Conservation (phyloP, 1,140 invertebrate species). For the Hydropsyche tenuis region DNA sequence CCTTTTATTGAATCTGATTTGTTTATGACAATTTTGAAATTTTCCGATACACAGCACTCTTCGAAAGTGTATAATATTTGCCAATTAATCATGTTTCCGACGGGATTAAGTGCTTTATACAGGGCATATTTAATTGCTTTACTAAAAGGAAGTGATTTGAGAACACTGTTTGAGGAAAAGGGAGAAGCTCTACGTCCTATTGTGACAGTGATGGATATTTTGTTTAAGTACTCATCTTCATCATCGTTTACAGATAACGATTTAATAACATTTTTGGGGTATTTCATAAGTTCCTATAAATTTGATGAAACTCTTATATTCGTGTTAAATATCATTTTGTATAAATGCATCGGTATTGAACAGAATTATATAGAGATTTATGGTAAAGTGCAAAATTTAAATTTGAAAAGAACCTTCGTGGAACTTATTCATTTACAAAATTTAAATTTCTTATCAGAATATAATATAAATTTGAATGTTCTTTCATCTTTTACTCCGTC, state of each 20-base stretch:
- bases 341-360: constrained; percentile 27
- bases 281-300: constrained; percentile 41
- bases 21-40: constrained; percentile 39
- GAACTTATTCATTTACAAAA: constrained; percentile 39
- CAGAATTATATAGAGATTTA: constrained; percentile 39
- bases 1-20: constrained; percentile 36
- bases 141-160: constrained; percentile 30
- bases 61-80: constrained; percentile 37
- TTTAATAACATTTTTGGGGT: constrained; percentile 38
- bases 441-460: constrained; percentile 34
- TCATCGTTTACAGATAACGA: constrained; percentile 7
- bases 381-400: constrained; percentile 11
- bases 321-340: constrained; percentile 38
- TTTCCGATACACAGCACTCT: constrained; percentile 23
- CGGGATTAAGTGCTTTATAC: constrained; percentile 17
- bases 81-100: constrained; percentile 41
- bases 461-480: constrained; percentile 44
- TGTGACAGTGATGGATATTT: constrained; percentile 41
- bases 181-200: constrained; percentile 38
- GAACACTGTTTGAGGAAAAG: constrained; percentile 40
- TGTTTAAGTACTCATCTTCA: constrained; percentile 34
- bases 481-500: constrained; percentile 12
- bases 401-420: constrained; percentile 1
- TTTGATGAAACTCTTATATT: constrained; percentile 35
- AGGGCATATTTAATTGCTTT: constrained; percentile 34